Evolutionary conservation across 2,888 invertebrate species (phyloP).

Genomic region (Tetragonula carbonaria): DNA sequence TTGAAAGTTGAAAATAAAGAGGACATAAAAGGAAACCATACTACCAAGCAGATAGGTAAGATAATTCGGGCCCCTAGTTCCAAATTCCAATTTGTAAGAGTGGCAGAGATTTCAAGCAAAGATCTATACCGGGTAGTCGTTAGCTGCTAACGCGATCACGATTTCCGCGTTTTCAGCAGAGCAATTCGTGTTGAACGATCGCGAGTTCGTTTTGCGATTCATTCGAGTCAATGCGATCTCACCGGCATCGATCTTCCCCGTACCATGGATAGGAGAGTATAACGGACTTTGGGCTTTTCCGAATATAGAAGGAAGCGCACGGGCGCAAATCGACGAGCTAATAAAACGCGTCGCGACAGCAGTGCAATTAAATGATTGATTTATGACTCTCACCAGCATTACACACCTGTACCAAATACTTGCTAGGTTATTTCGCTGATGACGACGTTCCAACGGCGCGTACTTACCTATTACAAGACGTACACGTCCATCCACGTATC

Average conservation of each 20-base stretch:
- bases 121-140: conserved; percentile 45
- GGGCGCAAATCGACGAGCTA: conserved; percentile 39
- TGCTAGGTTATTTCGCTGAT: conserved; percentile 70
- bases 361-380: conserved; percentile 79
- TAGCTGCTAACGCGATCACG: conserved; percentile 55
- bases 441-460: conserved; percentile 71
- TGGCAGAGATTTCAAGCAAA: conserved; percentile 24
- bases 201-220: conserved; percentile 49
- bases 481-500: not conserved
- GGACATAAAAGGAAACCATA: not conserved
- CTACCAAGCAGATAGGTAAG: not conserved
- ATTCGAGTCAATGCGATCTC: conserved; percentile 58
- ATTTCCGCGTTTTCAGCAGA: conserved; percentile 60
- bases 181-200: conserved; percentile 47
- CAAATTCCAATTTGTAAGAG: conserved; percentile 37
- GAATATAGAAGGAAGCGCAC: conserved; percentile 16
- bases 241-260: conserved; percentile 61
- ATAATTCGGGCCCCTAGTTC: not conserved
- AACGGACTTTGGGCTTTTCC: conserved; percentile 53
- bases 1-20: not conserved
- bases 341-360: conserved; percentile 68
- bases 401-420: conserved; percentile 67
- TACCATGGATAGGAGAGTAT: conserved; percentile 50
- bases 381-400: conserved; percentile 76
- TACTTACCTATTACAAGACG: conserved; percentile 42